phyloP scores from a whole-genome alignment of 1,140 invertebrate genomes.

The Penaeus vannamei region DNA sequence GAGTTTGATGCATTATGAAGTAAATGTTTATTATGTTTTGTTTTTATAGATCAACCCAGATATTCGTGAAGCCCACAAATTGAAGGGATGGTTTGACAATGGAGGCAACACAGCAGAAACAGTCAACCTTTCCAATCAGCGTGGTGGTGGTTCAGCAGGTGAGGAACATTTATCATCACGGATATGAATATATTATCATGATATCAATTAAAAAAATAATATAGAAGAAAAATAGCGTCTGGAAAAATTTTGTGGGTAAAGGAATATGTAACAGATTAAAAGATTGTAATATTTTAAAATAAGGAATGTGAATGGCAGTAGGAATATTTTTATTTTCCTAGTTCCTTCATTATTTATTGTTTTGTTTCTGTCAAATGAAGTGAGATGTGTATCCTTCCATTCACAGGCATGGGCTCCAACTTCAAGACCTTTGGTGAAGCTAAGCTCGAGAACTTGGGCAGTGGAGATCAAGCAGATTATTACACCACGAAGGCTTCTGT shows the following conservation, averaged over 20 bases:
- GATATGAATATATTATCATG: too few species aligned
- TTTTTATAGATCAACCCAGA: constrained; percentile 88
- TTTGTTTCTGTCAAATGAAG: not conserved
- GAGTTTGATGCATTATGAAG: too few species aligned
- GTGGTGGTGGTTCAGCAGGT: constrained; percentile 68
- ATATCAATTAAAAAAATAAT: not conserved
- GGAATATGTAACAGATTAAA: too few species aligned
- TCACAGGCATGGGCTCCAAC: constrained; percentile 68
- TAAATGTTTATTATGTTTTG: not conserved
- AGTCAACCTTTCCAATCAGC: constrained; percentile 75
- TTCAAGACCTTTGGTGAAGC: constrained; percentile 83
- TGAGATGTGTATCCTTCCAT: constrained; percentile 6
- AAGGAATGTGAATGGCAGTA: not conserved
- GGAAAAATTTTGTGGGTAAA: too few species aligned
- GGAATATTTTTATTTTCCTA: not conserved
- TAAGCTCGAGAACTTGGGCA: constrained; percentile 78
- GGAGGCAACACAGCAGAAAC: constrained; percentile 78
- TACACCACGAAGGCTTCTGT: constrained; percentile 82
- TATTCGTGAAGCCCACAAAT: constrained; percentile 85
- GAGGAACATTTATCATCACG: not conserved
- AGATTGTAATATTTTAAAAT: not conserved
- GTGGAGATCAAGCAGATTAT: constrained; percentile 83
- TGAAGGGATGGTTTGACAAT: constrained; percentile 92
- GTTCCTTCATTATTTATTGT: not conserved
- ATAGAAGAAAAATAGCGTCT: not conserved